Base-by-base conservation (phyloP, 2,797 vertebrate species). In the Ctenochaetus hawaiiensis region DNA sequence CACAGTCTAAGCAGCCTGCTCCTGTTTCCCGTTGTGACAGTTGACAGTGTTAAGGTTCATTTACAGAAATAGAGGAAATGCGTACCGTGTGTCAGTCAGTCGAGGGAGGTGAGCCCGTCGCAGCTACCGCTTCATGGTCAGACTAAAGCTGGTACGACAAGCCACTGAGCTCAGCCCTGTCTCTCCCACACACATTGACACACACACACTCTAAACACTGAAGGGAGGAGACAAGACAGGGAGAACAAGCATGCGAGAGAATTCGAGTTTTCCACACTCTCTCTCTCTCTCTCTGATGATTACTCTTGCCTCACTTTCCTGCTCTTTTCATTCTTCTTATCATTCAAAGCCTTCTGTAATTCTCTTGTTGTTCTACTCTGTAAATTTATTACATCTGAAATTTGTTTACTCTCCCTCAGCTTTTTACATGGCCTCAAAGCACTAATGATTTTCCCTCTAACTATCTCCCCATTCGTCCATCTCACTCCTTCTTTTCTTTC, bases 181-280 rank as follows among this genome's bases (percentile, higher is more conserved):
- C 47, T 79, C 70, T 14, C 61, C 1, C 78, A 1, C 71, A 48
- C 73, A 23, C 48, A 26, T 41, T 23, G 17, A 60, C 53, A 34
- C 1, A 72, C 37, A 63, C 68, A 54, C 75, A 69, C 47, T 47
- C 18, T 54, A 13, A 72, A 61, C 47, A 52, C 14, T 79, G 51
- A 87, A 77, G 82, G 86, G 86, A 88, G 83, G 89, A 87, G 90
- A 83, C 76, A 67, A 78, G 77, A 78, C 75, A 70, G 64, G 13
- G 39, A 70, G 75, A 72, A 54, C 13, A 17, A 66, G 66, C 59
- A 75, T 65, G 69, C 22, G 2, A 59, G 73, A 84, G 67, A 76
- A 68, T 61, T 58, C 17, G 2, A 79, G 75, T 67, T 68, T 80
- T 62, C 4, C 52, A 76, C 52, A 13, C 54, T 44, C 73, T 26